A percentile compares a stretch with the other conserved stretches of the same genome.
Evolutionary conservation across 2,113 vertebrate genomes (phyloP).

Genomic region (Uropsilus gracilis): DNA sequence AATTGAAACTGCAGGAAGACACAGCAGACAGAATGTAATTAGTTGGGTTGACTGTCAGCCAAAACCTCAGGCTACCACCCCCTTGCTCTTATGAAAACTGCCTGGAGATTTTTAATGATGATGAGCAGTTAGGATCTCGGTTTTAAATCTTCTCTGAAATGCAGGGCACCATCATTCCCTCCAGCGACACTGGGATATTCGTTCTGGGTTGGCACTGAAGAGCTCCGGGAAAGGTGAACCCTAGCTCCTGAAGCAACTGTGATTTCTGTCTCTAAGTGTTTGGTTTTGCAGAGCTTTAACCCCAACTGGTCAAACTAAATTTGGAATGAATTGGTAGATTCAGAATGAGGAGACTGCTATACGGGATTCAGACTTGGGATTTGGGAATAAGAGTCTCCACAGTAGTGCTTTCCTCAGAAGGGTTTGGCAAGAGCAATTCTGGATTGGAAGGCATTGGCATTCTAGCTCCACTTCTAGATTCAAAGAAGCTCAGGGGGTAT

Average conservation of each 20-base stretch:
- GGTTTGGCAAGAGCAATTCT: background rate
- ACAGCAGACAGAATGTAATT: conserved; percentile 83
- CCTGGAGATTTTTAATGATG: conserved; percentile 83
- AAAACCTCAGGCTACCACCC: conserved; percentile 82
- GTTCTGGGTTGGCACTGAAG: conserved; percentile 55
- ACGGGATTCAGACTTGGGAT: background rate
- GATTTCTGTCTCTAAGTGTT: conserved; percentile 5
- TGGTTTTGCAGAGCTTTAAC: conserved; percentile 39
- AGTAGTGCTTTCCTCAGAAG: background rate
- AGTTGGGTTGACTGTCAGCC: conserved; percentile 82
- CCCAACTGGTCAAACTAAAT: background rate
- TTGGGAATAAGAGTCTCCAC: background rate
- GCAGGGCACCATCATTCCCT: conserved; percentile 77
- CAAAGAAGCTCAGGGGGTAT: background rate
- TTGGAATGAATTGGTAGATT: background rate
- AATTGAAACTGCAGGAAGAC: conserved; percentile 80
- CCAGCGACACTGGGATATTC: conserved; percentile 64
- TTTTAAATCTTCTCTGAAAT: conserved; percentile 80
- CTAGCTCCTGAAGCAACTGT: background rate
- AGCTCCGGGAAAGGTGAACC: conserved; percentile 66
- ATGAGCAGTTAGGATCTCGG: conserved; percentile 75
- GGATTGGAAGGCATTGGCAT: background rate
- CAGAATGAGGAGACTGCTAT: background rate
- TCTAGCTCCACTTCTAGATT: background rate
- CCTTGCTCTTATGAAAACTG: conserved; percentile 81